Evolutionary conservation across 2,888 invertebrate species (phyloP), one percentile per base, ranked within the genome.

Genomic region (Epistrophe grossulariae): DNA sequence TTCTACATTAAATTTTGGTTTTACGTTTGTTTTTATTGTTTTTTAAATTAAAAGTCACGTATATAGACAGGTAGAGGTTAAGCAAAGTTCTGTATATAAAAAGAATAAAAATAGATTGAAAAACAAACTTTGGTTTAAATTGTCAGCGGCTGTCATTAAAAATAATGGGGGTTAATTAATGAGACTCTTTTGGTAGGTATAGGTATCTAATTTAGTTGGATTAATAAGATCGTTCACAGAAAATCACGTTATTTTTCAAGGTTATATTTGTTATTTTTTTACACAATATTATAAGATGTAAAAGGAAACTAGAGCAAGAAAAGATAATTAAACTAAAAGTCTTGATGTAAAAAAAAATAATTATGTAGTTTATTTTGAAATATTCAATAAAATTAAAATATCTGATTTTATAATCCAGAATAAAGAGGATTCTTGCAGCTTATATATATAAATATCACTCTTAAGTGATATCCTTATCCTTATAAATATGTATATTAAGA

Each of bases 111-210:
- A 62, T 17, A 60, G 2, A 15, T 10, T 2, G 1, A 35, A 0
- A 40, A 13, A 17, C 0, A 28, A 31, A 55, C 8, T 43, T 43
- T n/a, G 15, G 15, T 62, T 15, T n/a, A 24, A 28, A 28, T 10
- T 62, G 24, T 43, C 43, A 43, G 43, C 40, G 28, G 2, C 28
- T 40, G 43, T 40, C 24, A 43, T n/a, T 62, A n/a, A 8, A 62
- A 62, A 62, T 62, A n/a, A 55, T 55, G 55, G 24, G 24, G 43
- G 9, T 45, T n/a, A 64, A 17, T 64, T 24, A 64, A 64, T 48
- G 10, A 11, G 28, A 24, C 45, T 19, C 24, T 45, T 64, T 64
- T 64, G 45, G 64, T n/a, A n/a, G n/a, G n/a, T n/a, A n/a, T n/a
- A n/a, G n/a, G n/a, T 17, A 38, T 38, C 35, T 31, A 24, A 62